phyloP scores from a whole-genome alignment of 30 jellyfish, hydroid and myxozoan species.

The Turritopsis dohrnii region DNA sequence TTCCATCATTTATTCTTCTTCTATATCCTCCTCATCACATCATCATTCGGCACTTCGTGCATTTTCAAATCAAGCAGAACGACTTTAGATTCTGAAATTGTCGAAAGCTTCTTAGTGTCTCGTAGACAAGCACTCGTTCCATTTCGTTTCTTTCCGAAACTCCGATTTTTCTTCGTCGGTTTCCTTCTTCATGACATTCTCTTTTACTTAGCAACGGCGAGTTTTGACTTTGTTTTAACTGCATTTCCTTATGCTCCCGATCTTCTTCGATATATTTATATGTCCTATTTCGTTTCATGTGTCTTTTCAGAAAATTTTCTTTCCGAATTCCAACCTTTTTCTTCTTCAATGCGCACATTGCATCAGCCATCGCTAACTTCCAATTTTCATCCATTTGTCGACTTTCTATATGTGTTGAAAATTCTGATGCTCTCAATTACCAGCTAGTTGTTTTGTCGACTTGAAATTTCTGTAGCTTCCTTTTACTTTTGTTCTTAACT shows the following conservation, averaged over 20 bases:
- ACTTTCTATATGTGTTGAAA: no score
- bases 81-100: not conserved
- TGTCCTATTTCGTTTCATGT: not conserved
- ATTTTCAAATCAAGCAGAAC: not conserved
- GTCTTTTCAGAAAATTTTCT: not conserved
- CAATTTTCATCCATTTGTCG: not conserved
- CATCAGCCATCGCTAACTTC: not conserved
- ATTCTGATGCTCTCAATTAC: not conserved
- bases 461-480: not conserved
- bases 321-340: not conserved
- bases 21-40: not conserved
- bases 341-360: not conserved
- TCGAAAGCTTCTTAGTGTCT: not conserved
- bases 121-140: not conserved
- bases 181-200: not conserved
- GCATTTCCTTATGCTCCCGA: not conserved
- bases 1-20: not conserved
- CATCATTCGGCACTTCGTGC: not conserved
- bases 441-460: not conserved
- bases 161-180: not conserved
- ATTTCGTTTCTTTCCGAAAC: conserved; percentile 21
- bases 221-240: not conserved
- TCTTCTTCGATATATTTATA: not conserved
- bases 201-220: conserved; percentile 1
- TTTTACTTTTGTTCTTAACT: not conserved